Percentiles rank a stretch among this genome's conserved stretches.
Evolutionary conservation across 1,140 invertebrate species (phyloP).

Genomic region (Grapholita molesta): DNA sequence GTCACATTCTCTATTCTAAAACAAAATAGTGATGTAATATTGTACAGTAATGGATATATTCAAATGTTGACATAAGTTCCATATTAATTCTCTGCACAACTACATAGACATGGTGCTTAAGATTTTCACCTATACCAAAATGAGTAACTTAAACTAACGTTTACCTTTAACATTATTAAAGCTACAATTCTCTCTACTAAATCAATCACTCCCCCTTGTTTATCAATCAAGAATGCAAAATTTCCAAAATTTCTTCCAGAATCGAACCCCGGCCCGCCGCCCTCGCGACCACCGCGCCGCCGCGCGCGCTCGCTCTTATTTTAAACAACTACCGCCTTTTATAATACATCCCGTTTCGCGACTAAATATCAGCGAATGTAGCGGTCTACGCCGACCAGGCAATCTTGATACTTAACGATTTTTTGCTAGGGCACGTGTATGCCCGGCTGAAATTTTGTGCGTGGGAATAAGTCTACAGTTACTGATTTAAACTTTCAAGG

Average conservation of each 20-base stretch:
- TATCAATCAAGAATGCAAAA: not conserved
- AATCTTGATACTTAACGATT: constrained; percentile 32
- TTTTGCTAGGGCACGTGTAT: not conserved
- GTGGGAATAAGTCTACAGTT: too few relatives aligned
- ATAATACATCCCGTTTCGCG: constrained; percentile 77
- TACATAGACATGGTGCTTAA: too few relatives aligned
- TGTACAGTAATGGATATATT: too few relatives aligned
- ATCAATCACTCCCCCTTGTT: not conserved
- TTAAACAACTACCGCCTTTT: constrained; percentile 74
- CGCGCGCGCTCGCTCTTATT: constrained; percentile 57
- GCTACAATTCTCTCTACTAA: not conserved
- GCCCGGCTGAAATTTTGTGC: not conserved
- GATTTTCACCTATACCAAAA: too few relatives aligned
- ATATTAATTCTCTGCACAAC: too few relatives aligned
- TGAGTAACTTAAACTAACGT: too few relatives aligned
- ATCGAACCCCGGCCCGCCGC: constrained; percentile 42
- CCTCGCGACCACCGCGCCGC: constrained; percentile 27
- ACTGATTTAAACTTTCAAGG: too few relatives aligned
- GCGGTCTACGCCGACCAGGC: constrained; percentile 40
- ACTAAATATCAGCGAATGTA: constrained; percentile 77
- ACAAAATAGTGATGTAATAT: too few relatives aligned
- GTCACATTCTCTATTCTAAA: too few relatives aligned
- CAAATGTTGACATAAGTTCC: too few relatives aligned
- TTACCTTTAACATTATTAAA: too few relatives aligned
- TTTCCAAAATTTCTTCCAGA: constrained; percentile 22